Evolutionary conservation across 2,113 vertebrate species (phyloP).

Genomic region (Mus musculus): GRCm39 chr11:36963001-36963500

Average conservation of each 20-base stretch:
- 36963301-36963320: conserved; percentile 36
- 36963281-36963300: background rate
- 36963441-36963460: conserved; percentile 48
- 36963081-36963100: conserved; percentile 70
- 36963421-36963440: background rate
- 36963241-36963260: conserved; percentile 28
- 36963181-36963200: conserved; percentile 26
- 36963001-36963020: conserved; percentile 81
- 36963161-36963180: conserved; percentile 17
- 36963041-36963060: conserved; percentile 80
- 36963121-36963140: background rate
- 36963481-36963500: background rate
- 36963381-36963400: conserved; percentile 59
- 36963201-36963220: background rate
- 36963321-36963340: conserved; percentile 7
- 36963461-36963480: conserved; percentile 40
- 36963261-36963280: background rate
- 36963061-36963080: conserved; percentile 48
- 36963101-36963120: conserved; percentile 43
- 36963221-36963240: conserved; percentile 34
- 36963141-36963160: conserved; percentile 16
- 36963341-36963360: background rate
- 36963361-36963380: background rate
- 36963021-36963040: conserved; percentile 72
- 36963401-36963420: conserved; percentile 55